Base-by-base conservation (phyloP, 2,113 vertebrate species). In the Corythaixoides concolor region DNA sequence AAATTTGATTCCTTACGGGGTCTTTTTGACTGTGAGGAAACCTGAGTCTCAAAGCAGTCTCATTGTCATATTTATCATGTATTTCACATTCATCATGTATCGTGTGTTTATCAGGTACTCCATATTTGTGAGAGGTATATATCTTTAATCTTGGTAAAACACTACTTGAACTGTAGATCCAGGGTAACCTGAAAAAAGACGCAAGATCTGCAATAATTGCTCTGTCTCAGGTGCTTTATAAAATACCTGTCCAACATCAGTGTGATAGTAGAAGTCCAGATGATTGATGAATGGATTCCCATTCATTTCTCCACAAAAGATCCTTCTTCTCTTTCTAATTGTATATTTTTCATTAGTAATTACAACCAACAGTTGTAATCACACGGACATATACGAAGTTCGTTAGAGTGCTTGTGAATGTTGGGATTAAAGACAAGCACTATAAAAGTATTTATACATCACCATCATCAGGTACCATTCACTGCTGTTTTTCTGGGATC, bases 231-330 rank as follows among this genome's bases (percentile, higher is more conserved):
- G 2, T 80, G 18, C 2, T 79, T 84, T 80, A 49, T 35, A 56
- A 76, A 80, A 86, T 21, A 32, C 9, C 23, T 10, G 0, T 69
- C 53, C 37, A 49, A 63, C 11, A 85, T 5, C 32, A 41, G 13
- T 28, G 37, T 49, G 11, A 6, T 58, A 63, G 45, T 5, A 87
- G 6, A 23, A 70, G 7, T 55, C 37, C 26, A n/a, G 37, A 68
- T 0, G 2, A 47, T 7, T 7, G 26, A 78, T 23, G 35, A 64
- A 32, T 0, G 0, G n/a, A n/a, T 83, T 75, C 53, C 35, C 19
- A 62, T 27, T 43, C 9, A 76, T 45, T 93, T 83, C 19, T 41
- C 39, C 0, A 30, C 41, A 73, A 89, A 85, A 53, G 1, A 37
- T 0, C 21, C 7, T 5, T 19, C 7, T 66, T 72, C 52, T 59